phyloP scores from a whole-genome alignment of 2,797 vertebrate genomes.

The Moxostoma hubbsi region DNA sequence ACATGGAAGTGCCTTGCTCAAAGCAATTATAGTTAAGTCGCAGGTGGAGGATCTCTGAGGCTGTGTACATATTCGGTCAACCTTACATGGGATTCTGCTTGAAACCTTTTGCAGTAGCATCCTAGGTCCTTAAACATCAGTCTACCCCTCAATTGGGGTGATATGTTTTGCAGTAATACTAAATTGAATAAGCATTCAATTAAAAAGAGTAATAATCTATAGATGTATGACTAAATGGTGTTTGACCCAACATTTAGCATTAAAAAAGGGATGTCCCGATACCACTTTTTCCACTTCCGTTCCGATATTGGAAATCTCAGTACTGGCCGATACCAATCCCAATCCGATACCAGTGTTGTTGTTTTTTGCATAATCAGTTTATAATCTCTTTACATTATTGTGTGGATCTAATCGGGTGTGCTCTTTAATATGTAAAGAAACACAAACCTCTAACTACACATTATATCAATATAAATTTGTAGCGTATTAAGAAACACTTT shows the following conservation, averaged over 20 bases:
- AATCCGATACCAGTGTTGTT: too few relatives aligned
- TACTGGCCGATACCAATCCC: too few relatives aligned
- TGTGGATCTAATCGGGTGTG: too few relatives aligned
- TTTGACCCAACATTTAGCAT: background rate
- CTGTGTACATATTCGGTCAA: background rate
- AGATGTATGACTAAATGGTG: background rate
- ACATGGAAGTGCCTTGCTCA: conserved; percentile 2
- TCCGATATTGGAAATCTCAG: too few relatives aligned
- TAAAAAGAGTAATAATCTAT: background rate
- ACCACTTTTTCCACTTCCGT: too few relatives aligned
- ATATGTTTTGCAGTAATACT: background rate
- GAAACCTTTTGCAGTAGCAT: background rate
- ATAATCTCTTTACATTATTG: too few relatives aligned
- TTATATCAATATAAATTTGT: too few relatives aligned
- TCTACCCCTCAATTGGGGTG: background rate
- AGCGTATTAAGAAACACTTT: too few relatives aligned
- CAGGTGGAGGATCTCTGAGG: background rate
- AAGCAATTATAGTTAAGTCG: background rate
- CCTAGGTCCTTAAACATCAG: background rate
- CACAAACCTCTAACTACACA: too few relatives aligned
- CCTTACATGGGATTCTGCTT: background rate
- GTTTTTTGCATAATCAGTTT: too few relatives aligned
- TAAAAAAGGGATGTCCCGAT: background rate
- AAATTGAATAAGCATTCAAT: background rate
- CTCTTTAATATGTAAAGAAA: too few relatives aligned